These are phyloP conservation scores for Melipona beecheii DNA, from an alignment of 2,888 invertebrate genomes.

Conservation along the genomic window DNA sequence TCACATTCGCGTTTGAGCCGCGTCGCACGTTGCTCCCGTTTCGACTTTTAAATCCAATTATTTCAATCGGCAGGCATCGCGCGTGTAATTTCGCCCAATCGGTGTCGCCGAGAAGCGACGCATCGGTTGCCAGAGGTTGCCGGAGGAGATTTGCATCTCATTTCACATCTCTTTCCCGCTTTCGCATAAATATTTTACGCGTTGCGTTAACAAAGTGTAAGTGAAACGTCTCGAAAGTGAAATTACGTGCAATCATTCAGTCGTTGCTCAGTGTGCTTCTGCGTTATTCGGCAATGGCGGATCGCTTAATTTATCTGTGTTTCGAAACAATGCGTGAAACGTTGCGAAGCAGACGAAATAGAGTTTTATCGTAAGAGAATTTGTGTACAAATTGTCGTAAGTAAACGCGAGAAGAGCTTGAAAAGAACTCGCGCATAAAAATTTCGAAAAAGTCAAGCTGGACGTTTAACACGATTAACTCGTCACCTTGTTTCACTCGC, in stretches of 20 bases:
- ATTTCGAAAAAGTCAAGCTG: not conserved
- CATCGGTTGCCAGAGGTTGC: not conserved
- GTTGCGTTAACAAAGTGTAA: too few relatives aligned
- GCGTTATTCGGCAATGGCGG: not conserved
- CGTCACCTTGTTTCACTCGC: not conserved
- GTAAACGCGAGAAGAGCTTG: not conserved
- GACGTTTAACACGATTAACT: not conserved
- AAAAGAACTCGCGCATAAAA: not conserved
- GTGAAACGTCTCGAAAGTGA: too few relatives aligned
- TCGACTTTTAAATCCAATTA: conserved; percentile 63
- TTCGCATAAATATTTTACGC: too few relatives aligned
- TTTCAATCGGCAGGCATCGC: conserved; percentile 56
- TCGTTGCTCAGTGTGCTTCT: not conserved
- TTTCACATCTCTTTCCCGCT: not conserved
- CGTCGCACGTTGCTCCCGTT: conserved; percentile 43
- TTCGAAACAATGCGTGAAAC: conserved; percentile 3
- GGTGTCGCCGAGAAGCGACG: conserved; percentile 30
- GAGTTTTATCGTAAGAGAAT: conserved; percentile 7
- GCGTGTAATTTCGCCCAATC: conserved; percentile 52
- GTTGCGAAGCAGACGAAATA: not conserved
- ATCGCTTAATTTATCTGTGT: conserved; percentile 11
- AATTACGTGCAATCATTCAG: not conserved
- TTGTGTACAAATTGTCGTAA: conserved; percentile 11
- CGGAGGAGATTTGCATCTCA: not conserved
- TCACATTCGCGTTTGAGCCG: conserved; percentile 55